These are phyloP conservation scores for Eupithecia tripunctaria DNA, from an alignment of 2,888 invertebrate species.

Conservation along the genomic window DNA sequence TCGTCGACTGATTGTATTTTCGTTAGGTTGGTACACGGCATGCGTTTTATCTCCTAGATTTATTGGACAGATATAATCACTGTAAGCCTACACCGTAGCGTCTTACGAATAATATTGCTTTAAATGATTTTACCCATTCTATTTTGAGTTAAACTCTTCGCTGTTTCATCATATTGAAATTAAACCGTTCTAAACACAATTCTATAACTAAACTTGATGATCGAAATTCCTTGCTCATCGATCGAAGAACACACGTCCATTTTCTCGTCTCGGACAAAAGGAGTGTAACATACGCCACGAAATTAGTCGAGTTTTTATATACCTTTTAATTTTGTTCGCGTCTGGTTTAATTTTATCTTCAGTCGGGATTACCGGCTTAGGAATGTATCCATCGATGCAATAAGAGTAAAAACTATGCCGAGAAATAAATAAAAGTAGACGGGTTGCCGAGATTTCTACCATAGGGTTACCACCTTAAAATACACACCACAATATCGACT, in stretches of 20 bases:
- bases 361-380: slow-evolving; percentile 83
- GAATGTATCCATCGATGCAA: slow-evolving; percentile 81
- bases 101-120: slow-evolving; percentile 30
- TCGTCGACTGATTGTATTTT: slow-evolving; percentile 57
- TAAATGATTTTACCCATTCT: slow-evolving; percentile 21
- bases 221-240: slow-evolving; percentile 42
- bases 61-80: slow-evolving; percentile 79
- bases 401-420: slow-evolving; percentile 79
- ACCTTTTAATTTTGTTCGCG: slow-evolving; percentile 84
- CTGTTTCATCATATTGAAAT: slow-evolving; percentile 10
- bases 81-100: slow-evolving; percentile 62
- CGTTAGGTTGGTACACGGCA: slow-evolving; percentile 55
- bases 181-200: neutral
- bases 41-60: slow-evolving; percentile 76
- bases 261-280: slow-evolving; percentile 50
- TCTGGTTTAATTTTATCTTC: slow-evolving; percentile 84
- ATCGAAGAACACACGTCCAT: slow-evolving; percentile 48
- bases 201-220: neutral
- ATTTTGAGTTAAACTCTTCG: slow-evolving; percentile 22
- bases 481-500: neutral
- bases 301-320: slow-evolving; percentile 81
- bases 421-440: slow-evolving; percentile 82
- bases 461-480: slow-evolving; percentile 53
- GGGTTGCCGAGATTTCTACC: slow-evolving; percentile 77
- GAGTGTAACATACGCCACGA: slow-evolving; percentile 77